Percentiles rank a stretch among this genome's conserved stretches.
These are phyloP conservation scores for Marronus borbonicus DNA, from an alignment of 2,888 invertebrate species.

Conservation along the genomic window DNA sequence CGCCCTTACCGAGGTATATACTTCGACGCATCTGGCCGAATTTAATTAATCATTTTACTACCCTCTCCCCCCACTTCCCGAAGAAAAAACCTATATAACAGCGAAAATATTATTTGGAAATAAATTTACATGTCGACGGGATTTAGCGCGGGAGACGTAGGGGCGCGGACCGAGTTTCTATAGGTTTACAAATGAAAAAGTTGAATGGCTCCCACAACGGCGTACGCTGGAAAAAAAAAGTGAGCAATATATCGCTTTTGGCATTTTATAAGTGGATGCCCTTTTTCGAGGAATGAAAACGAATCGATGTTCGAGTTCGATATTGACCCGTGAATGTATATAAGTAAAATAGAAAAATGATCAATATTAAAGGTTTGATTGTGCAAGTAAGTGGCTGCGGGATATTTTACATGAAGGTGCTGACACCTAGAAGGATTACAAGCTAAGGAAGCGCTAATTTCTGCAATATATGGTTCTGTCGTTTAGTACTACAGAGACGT, in stretches of 20 bases:
- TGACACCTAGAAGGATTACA: no score
- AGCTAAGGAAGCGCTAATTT: no score
- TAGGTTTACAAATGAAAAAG: constrained; percentile 18
- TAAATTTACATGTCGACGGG: constrained; percentile 34
- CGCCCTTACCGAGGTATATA: background rate
- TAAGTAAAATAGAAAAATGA: background rate
- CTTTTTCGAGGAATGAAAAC: background rate
- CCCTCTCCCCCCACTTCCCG: background rate
- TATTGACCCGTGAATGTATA: background rate
- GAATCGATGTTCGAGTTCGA: background rate
- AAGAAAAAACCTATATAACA: background rate
- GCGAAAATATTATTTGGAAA: constrained; percentile 37
- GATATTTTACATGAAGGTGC: no score
- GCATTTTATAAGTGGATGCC: constrained; percentile 23
- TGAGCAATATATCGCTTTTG: constrained; percentile 18
- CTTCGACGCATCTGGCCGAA: background rate
- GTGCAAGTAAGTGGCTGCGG: no score
- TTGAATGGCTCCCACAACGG: constrained; percentile 15
- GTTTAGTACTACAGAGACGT: no score
- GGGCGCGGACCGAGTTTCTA: background rate
- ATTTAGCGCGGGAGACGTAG: background rate
- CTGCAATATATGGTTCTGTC: no score
- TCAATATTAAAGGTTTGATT: no score
- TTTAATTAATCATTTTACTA: constrained; percentile 30
- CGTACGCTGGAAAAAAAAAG: background rate